Conservation (phyloP, 2,797 vertebrate genomes). For the Cyclura pinguis region DNA sequence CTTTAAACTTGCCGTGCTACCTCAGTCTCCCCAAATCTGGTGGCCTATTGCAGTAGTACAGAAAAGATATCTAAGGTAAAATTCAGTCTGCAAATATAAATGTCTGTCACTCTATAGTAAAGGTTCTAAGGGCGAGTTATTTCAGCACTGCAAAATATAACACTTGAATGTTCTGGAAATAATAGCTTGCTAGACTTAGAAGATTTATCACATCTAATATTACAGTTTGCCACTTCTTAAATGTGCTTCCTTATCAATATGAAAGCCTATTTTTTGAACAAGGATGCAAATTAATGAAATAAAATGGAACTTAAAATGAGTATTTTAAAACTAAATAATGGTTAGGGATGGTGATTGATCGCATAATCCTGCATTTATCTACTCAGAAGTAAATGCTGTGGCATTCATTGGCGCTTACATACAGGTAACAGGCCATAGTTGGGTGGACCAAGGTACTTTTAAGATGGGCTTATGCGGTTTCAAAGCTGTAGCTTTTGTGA, state of each 20-base stretch:
- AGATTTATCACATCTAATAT: neutral
- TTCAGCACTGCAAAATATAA: neutral
- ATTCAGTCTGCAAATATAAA: neutral
- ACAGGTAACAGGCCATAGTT: neutral
- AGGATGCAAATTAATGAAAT: neutral
- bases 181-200: neutral
- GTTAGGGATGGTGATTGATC: neutral
- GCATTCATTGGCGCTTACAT: neutral
- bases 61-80: slow-evolving; percentile 7
- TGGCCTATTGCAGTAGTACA: neutral
- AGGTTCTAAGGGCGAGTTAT: neutral
- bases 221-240: neutral
- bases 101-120: neutral
- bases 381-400: neutral
- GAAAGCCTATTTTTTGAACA: neutral
- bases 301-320: neutral
- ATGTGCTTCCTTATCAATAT: neutral
- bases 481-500: neutral
- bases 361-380: neutral
- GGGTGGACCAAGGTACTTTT: neutral
- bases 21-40: neutral
- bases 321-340: neutral
- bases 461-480: neutral
- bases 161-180: neutral
- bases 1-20: neutral